Base-by-base conservation (phyloP, 2,113 vertebrate species). In the Delphinapterus leucas region DNA sequence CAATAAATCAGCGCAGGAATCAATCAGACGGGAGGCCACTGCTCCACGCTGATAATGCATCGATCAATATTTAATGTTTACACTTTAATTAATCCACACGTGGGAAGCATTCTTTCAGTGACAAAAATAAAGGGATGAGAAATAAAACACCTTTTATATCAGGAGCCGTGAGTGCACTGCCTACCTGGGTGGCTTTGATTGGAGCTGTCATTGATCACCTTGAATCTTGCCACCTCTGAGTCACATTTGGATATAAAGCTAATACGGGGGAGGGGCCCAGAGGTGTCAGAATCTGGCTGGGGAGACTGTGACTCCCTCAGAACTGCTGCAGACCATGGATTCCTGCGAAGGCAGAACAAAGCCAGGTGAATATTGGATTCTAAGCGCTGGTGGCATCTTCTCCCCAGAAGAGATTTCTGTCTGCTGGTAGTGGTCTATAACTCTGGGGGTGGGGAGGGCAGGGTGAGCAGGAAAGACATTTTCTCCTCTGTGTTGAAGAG, bases 21-120 rank as follows among this genome's bases (percentile, higher is more conserved):
- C 99, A 99, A 99, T 99, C 99, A 98, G 99, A 99, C 99, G 97
- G 99, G 99, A 99, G 99, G 99, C 99, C 99, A 99, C 99, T 99
- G 99, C 99, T 99, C 99, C 99, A 98, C 97, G 98, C 99, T 99
- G 99, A 99, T 99, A 99, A 99, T 99, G 99, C 99, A 99, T 99
- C 99, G 99, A 99, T 99, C 99, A 99, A 99, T 99, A 99, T 99
- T 99, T 99, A 99, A 99, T 99, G 99, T 99, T 99, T 99, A 99
- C 99, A 99, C 99, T 99, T 99, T 99, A 99, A 99, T 99, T 99
- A 99, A 99, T 99, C 99, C 99, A 99, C 99, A 99, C 99, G 97
- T 98, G 98, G 99, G 99, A 99, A 99, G 99, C 99, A 99, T 99
- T 99, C 99, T 99, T 99, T 99, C 99, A 99, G 99, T 99, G 99